Base-by-base conservation (phyloP, 2,113 vertebrate species). In the Pelmatolapia mariae region DNA sequence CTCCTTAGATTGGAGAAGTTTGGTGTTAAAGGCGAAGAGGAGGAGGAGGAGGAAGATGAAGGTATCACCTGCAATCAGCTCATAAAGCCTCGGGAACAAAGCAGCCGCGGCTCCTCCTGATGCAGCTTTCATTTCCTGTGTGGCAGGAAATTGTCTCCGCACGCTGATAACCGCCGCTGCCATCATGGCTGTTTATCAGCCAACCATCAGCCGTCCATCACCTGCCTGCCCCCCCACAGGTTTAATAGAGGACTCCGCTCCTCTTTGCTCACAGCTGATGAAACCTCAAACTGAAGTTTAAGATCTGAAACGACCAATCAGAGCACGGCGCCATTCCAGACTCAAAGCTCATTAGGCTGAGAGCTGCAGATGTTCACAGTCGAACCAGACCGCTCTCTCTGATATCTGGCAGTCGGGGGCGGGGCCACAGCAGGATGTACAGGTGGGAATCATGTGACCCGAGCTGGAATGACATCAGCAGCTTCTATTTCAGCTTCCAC, bases 71-170 rank as follows among this genome's bases (percentile, higher is more conserved):
- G 86, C 86, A 12, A 96, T 97, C 95, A 90, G 87, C 89, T 96
- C 92, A 95, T 96, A 95, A 96, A 83, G 86, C 82, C 89, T 26
- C 12, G 3, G 84, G 89, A 94, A 95, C 91, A 96, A 96, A 96
- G 93, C 81, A n/a, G 53, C 45, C 29, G 57, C 24, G 16, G 40
- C 54, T 50, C 18, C 94, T 87, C 85, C 1, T 1, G 1, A 45
- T 15, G 40, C 89, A 93, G 80, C 91, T 99, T 99, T 99, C 97
- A 99, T 99, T 98, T 99, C 98, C 98, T 97, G 95, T 90, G 87
- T 19, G 73, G 91, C 97, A 97, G 98, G 98, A 99, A 97, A 98
- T 99, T 98, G 97, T 93, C 90, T 93, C 90, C 88, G 94, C 95
- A 84, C 5, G 89, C 73, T 90, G 96, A 97, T 90, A 96, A 93